These are phyloP conservation scores for Microdon myrmicae DNA, from an alignment of 2,888 invertebrate genomes.

Conservation along the genomic window DNA sequence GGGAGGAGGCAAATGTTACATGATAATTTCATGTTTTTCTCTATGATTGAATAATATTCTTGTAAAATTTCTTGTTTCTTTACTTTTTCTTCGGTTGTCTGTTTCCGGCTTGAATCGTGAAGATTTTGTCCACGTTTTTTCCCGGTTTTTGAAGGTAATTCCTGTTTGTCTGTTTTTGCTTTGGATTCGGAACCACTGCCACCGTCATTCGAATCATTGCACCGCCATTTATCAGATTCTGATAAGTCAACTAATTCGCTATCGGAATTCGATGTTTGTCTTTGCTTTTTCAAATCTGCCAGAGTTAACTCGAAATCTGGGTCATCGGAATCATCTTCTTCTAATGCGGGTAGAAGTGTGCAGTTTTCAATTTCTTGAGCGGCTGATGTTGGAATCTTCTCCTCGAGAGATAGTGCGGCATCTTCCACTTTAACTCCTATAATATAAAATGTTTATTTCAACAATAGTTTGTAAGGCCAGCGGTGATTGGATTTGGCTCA, in stretches of 20 bases:
- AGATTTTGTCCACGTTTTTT: neutral
- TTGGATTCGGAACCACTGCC: neutral
- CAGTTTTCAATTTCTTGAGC: no score
- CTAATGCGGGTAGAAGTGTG: no score
- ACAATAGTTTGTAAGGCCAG: no score
- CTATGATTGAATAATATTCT: constrained; percentile 57
- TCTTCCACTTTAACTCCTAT: no score
- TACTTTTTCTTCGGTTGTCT: neutral
- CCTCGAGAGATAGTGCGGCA: no score
- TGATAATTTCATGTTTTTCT: constrained; percentile 58
- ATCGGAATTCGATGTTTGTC: constrained; percentile 1
- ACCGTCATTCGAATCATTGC: constrained; percentile 16
- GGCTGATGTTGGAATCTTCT: no score
- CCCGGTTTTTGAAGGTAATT: neutral
- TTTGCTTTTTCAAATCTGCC: no score
- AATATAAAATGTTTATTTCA: no score
- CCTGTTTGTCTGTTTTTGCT: neutral
- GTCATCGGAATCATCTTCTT: no score
- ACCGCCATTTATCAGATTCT: constrained; percentile 28
- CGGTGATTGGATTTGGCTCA: no score
- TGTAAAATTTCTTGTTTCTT: constrained; percentile 36
- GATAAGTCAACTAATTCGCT: constrained; percentile 27
- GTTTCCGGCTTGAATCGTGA: neutral
- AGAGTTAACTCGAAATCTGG: no score
- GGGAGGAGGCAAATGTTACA: constrained; percentile 58